Conservation (phyloP, 2,113 vertebrate genomes). For the Himantopus leucocephalus region DNA sequence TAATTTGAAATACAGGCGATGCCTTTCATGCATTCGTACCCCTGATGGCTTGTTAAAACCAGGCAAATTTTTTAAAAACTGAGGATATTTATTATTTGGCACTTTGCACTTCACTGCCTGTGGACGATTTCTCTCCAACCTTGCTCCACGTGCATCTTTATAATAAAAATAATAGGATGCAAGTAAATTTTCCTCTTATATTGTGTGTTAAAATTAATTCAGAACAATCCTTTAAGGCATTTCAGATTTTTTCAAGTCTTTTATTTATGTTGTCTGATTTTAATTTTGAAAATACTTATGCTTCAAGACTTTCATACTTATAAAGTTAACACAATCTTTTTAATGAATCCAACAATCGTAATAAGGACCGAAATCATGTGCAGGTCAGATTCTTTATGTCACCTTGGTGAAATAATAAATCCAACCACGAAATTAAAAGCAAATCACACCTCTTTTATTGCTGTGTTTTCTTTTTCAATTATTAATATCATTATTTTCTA, state of each 20-base stretch:
- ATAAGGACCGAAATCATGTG: neutral
- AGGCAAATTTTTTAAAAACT: neutral
- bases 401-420: neutral
- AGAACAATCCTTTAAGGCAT: neutral
- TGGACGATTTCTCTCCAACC: neutral
- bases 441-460: neutral
- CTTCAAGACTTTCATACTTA: neutral
- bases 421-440: neutral
- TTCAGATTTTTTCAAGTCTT: neutral
- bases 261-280: neutral
- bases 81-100: neutral
- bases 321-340: neutral
- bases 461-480: neutral
- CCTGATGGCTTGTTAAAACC: neutral
- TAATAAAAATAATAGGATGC: neutral
- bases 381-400: neutral
- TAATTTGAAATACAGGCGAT: neutral
- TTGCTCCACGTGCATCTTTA: neutral
- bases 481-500: neutral
- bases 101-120: neutral
- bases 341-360: neutral
- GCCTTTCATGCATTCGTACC: neutral
- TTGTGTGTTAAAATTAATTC: neutral
- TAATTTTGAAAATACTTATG: neutral
- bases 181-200: neutral